phyloP scores from a whole-genome alignment of 2,113 vertebrate species.

The Macaca mulatta region DNA sequence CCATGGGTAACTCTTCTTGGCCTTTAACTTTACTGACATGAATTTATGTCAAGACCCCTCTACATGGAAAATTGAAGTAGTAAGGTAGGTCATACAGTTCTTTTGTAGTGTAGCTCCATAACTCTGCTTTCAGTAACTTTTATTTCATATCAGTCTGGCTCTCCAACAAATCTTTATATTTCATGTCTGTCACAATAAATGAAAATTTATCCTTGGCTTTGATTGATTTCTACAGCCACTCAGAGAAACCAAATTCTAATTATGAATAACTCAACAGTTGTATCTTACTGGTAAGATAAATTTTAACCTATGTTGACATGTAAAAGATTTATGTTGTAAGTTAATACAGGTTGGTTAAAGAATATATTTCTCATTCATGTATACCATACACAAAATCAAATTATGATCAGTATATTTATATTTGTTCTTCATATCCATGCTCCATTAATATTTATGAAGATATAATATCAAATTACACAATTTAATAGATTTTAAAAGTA shows the following conservation, averaged over 20 bases:
- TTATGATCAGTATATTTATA: background rate
- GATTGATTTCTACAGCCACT: background rate
- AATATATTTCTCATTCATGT: background rate
- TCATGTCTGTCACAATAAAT: background rate
- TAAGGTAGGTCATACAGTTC: fast-evolving
- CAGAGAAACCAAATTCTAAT: background rate
- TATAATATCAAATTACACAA: background rate
- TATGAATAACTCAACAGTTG: background rate
- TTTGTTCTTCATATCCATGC: background rate
- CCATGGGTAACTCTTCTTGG: too few species aligned
- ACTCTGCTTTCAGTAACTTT: background rate
- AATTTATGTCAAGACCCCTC: background rate
- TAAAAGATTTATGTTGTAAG: background rate
- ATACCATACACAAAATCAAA: background rate
- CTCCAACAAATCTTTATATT: background rate
- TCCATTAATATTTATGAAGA: background rate
- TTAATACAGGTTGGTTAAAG: background rate
- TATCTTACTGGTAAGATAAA: background rate
- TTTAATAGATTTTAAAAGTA: background rate
- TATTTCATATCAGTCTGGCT: background rate
- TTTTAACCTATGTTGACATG: background rate
- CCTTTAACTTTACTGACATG: background rate
- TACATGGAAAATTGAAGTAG: background rate
- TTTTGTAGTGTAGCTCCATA: too few species aligned
- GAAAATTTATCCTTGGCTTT: background rate